Evolutionary conservation across 2,797 vertebrate genomes (phyloP).

Genomic region (Characodon lateralis): DNA sequence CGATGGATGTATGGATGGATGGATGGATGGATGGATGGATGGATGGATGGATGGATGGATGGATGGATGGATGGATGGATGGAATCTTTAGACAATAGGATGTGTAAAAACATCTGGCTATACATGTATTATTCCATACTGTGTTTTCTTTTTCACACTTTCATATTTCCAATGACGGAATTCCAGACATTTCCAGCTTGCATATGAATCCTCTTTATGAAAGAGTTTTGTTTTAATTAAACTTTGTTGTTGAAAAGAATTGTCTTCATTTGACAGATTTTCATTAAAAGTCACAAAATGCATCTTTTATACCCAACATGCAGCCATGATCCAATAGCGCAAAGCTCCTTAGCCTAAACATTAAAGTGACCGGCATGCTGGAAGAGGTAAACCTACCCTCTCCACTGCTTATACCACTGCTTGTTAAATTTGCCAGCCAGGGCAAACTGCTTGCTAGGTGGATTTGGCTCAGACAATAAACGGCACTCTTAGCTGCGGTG

Average conservation of each 20-base stretch:
- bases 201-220: neutral
- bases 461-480: conserved; percentile 63
- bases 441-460: conserved; percentile 49
- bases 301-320: conserved; percentile 41
- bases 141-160: neutral
- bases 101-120: no score
- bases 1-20: neutral
- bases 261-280: conserved; percentile 36
- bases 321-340: conserved; percentile 52
- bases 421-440: conserved; percentile 51
- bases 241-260: conserved; percentile 4
- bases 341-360: conserved; percentile 57
- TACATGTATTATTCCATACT: no score
- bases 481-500: conserved; percentile 44
- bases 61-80: neutral
- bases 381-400: conserved; percentile 37
- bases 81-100: no score
- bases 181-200: no score
- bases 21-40: neutral
- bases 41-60: neutral
- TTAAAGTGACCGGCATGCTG: conserved; percentile 54
- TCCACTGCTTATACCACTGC: conserved; percentile 19
- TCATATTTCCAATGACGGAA: neutral
- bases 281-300: conserved; percentile 52
- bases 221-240: neutral